These are phyloP conservation scores for Austrofundulus limnaeus DNA, from an alignment of 2,113 vertebrate genomes.

Conservation along the genomic window DNA sequence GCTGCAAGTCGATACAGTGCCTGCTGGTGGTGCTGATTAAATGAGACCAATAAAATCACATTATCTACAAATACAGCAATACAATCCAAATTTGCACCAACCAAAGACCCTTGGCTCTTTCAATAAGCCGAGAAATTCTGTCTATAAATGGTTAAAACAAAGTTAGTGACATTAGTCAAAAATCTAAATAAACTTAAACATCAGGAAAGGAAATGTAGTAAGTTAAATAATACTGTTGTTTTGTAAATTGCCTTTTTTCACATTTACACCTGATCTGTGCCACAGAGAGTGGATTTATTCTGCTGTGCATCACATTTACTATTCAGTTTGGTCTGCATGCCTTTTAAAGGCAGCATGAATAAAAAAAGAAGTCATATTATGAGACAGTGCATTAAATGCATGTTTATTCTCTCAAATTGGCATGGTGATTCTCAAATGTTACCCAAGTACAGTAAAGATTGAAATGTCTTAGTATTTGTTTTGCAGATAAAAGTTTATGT, in stretches of 20 bases:
- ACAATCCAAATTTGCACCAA: too few species aligned
- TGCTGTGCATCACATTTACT: background rate
- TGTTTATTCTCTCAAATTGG: background rate
- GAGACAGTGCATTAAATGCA: background rate
- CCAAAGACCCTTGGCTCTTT: too few species aligned
- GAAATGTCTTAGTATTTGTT: background rate
- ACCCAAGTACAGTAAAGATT: background rate
- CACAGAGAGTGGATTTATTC: background rate
- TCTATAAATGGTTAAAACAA: too few species aligned
- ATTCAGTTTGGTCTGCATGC: background rate
- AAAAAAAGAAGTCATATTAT: background rate
- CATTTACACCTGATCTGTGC: constrained; percentile 3
- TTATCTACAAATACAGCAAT: too few species aligned
- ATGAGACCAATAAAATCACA: too few species aligned
- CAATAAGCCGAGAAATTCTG: too few species aligned
- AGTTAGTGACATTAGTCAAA: too few species aligned
- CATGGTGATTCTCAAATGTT: background rate
- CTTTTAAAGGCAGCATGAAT: background rate
- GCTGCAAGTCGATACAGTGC: too few species aligned
- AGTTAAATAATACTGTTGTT: background rate
- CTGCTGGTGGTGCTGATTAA: too few species aligned
- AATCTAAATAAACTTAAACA: constrained; percentile 15
- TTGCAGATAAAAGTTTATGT: background rate
- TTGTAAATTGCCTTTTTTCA: background rate
- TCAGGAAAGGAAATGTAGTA: constrained; percentile 9